These are phyloP conservation scores for Taurulus bubalis DNA, from an alignment of 2,113 vertebrate species.

Conservation along the genomic window DNA sequence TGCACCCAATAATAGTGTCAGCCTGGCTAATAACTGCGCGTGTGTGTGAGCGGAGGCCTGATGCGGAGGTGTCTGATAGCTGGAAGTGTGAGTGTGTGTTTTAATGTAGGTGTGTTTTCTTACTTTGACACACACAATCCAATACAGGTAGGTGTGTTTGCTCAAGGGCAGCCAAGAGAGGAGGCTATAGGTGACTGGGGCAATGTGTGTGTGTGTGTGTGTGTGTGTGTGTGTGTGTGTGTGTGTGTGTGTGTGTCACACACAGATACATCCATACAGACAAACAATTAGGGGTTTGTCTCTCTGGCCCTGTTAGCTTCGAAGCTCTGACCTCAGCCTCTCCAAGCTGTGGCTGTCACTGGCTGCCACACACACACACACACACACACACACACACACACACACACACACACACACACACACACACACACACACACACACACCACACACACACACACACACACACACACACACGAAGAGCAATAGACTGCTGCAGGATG, in stretches of 20 bases:
- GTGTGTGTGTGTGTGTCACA: conserved; percentile 27
- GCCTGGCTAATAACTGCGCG: conserved; percentile 29
- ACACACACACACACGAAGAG: conserved; percentile 11
- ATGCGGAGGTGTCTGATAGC: conserved; percentile 60
- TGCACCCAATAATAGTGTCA: conserved; percentile 35
- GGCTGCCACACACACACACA: conserved; percentile 43
- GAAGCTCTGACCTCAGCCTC: conserved; percentile 72
- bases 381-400: conserved; percentile 21
- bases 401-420: conserved; percentile 22
- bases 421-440: conserved; percentile 27
- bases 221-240: conserved; percentile 10
- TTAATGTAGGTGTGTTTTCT: conserved; percentile 63
- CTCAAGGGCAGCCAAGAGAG: conserved; percentile 56
- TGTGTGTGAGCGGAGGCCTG: no score
- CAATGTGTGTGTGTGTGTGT: conserved; percentile 26
- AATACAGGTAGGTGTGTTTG: conserved; percentile 57
- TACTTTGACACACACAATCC: conserved; percentile 45
- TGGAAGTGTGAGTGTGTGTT: conserved; percentile 45
- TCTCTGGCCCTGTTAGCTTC: conserved; percentile 31
- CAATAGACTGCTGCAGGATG: background rate
- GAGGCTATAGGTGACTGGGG: conserved; percentile 58
- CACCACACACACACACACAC: conserved; percentile 38
- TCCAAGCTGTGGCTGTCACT: conserved; percentile 73
- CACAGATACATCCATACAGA: conserved; percentile 56
- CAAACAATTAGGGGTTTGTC: conserved; percentile 72